Base-by-base conservation (phyloP, 1,140 invertebrate species). In the Heterodera carotae region DNA sequence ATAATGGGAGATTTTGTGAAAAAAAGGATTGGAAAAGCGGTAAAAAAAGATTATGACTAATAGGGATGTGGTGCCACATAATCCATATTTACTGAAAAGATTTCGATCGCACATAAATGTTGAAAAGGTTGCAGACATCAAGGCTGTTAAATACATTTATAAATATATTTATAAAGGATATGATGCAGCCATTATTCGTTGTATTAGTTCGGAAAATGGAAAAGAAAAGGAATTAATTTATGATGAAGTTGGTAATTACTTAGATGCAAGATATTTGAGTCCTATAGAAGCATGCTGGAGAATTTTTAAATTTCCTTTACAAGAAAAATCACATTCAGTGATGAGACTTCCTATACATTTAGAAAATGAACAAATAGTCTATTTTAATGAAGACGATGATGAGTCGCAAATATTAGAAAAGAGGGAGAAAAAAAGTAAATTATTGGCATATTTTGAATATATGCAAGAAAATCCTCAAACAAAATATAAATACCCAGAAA, bases 261-360 rank as follows among this genome's bases (percentile, higher is more conserved):
- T 76, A 15, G 75, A 76, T 29, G 39, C 34, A 53, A 75, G 75
- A 76, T 76, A 76, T 48, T 6, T 76, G 5, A 39, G 75, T 78
- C 75, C 75, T 1, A 27, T 78, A 76, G 75, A 76, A 79, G 75
- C 75, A 29, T 76, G 75, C 5, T 76, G 75, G 75, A 77, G 73
- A 56, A 78, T 76, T 8, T 78, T 76, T 25, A 60, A 78, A 78
- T 39, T 34, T 34, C 22, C 22, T 1, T 31, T 76, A n/a, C 75
- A 76, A 78, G 75, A 25, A 75, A 76, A 78, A 12, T 66, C 33
- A 1, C 75, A 76, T 76, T 4, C 75, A 0, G 27, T 76, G 7
- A 2, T 64, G 4, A 10, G 74, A 48, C 31, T 76, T 1, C 75
- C 75, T 1, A 34, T 76, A 0, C 75, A 76, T 56, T 77, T 76